Conservation (phyloP, 2,797 vertebrate species). For the Enteromius radiatus region DNA sequence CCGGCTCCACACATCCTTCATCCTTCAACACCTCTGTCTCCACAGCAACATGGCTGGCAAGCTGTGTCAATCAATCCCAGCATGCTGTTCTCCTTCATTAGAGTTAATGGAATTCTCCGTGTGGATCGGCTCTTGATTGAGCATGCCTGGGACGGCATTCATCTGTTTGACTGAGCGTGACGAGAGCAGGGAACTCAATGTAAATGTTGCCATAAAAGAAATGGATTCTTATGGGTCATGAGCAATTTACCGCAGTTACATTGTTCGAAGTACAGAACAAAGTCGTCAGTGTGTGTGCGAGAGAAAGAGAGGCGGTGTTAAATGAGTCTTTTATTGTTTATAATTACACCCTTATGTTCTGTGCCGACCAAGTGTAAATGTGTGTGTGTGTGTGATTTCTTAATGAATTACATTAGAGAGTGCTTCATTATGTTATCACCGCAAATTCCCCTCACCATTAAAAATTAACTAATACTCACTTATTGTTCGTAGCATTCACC, state of each 20-base stretch:
- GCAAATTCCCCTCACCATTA: slow-evolving; percentile 3
- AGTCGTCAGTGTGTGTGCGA: slow-evolving; percentile 27
- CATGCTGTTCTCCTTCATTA: slow-evolving; percentile 21
- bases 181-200: slow-evolving; percentile 43
- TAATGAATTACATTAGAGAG: slow-evolving; percentile 43
- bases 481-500: slow-evolving; percentile 37
- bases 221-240: slow-evolving; percentile 71
- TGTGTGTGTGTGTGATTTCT: slow-evolving; percentile 25
- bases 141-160: slow-evolving; percentile 41
- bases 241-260: slow-evolving; percentile 60
- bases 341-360: slow-evolving; percentile 53
- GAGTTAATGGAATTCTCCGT: slow-evolving; percentile 45
- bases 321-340: slow-evolving; percentile 42
- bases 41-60: slow-evolving; percentile 51
- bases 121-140: slow-evolving; percentile 50
- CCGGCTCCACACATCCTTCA: slow-evolving; percentile 37
- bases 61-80: slow-evolving; percentile 60
- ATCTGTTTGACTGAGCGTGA: slow-evolving; percentile 43
- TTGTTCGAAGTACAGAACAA: slow-evolving; percentile 52
- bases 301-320: slow-evolving; percentile 31
- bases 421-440: slow-evolving; percentile 31
- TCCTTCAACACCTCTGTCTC: slow-evolving; percentile 51
- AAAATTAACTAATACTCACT: slow-evolving; percentile 35
- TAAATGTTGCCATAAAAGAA: slow-evolving; percentile 67
- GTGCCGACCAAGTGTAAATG: slow-evolving; percentile 32